phyloP scores from a whole-genome alignment of 2,888 invertebrate genomes.

The Apamea crenata region DNA sequence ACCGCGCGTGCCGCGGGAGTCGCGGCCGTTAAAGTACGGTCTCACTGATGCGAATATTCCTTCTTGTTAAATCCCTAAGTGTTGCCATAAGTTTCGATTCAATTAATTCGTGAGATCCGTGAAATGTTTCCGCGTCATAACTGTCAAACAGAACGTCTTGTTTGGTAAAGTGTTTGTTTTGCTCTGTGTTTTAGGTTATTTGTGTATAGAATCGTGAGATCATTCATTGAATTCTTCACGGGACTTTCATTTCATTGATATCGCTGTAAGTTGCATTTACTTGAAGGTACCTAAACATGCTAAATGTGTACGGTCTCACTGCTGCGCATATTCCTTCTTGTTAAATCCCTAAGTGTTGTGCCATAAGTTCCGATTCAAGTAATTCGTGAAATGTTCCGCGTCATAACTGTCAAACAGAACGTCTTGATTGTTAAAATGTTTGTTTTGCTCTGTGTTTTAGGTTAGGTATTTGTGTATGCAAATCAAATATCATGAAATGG shows the following conservation, averaged over 20 bases:
- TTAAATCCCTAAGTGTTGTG: slow-evolving; percentile 68
- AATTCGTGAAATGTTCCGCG: slow-evolving; percentile 22
- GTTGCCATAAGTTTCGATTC: slow-evolving; percentile 62
- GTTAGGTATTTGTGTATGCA: slow-evolving; percentile 32
- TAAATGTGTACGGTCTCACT: slow-evolving; percentile 63
- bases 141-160: slow-evolving; percentile 38
- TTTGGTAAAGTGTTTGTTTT: slow-evolving; percentile 22
- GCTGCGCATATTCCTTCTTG: slow-evolving; percentile 70
- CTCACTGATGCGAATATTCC: slow-evolving; percentile 69
- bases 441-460: slow-evolving; percentile 12
- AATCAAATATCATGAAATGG: slow-evolving; percentile 42
- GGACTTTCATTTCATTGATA: too few relatives aligned
- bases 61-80: slow-evolving; percentile 70
- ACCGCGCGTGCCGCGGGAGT: slow-evolving; percentile 71
- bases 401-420: slow-evolving; percentile 22
- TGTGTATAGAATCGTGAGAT: slow-evolving; percentile 3
- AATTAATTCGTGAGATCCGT: slow-evolving; percentile 48
- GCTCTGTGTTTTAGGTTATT: slow-evolving; percentile 24
- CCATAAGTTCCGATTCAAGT: slow-evolving; percentile 61
- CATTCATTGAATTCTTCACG: too few relatives aligned
- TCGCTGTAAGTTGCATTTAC: too few relatives aligned
- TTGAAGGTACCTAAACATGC: too few relatives aligned
- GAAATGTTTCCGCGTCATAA: slow-evolving; percentile 27
- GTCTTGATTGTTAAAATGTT: slow-evolving; percentile 15
- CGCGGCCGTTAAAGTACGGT: slow-evolving; percentile 70